These are phyloP conservation scores for Leucopsar rothschildi DNA, from an alignment of 2,113 vertebrate species.

Conservation along the genomic window DNA sequence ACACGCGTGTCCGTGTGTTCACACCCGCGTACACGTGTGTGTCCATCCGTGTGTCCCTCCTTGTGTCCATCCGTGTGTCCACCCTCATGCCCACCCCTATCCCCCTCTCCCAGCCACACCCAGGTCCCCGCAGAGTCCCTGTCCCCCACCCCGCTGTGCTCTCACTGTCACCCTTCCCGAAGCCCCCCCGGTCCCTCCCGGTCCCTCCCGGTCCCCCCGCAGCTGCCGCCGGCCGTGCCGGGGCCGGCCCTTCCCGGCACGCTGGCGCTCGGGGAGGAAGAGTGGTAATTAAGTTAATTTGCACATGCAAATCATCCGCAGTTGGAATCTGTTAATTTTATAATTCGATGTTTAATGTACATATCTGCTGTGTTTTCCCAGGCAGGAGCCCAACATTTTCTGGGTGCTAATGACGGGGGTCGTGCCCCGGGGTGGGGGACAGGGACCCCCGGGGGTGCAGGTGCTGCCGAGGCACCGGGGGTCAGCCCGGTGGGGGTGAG, in stretches of 20 bases:
- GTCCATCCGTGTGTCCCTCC: not conserved
- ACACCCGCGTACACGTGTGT: too few species aligned
- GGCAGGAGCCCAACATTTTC: constrained; percentile 35
- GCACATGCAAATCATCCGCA: constrained; percentile 63
- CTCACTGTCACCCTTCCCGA: too few species aligned
- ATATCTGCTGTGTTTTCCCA: constrained; percentile 54
- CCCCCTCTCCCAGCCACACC: not conserved
- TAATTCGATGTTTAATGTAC: constrained; percentile 68
- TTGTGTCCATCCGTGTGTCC: not conserved
- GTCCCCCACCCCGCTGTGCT: not conserved
- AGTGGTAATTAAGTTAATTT: constrained; percentile 66
- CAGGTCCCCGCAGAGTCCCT: not conserved
- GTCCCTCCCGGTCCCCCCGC: not conserved
- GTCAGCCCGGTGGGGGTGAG: fast-evolving
- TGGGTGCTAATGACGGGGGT: constrained; percentile 41
- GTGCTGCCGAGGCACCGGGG: not conserved
- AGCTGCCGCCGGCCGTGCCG: not conserved
- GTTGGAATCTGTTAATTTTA: constrained; percentile 68
- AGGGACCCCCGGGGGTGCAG: not conserved
- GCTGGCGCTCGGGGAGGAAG: constrained; percentile 33
- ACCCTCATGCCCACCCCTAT: not conserved
- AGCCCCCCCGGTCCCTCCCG: not conserved
- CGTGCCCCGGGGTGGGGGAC: not conserved
- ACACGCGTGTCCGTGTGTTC: too few species aligned
- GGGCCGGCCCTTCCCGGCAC: not conserved